Conservation (phyloP, 2,888 invertebrate genomes). For the Cephus nigrinus region DNA sequence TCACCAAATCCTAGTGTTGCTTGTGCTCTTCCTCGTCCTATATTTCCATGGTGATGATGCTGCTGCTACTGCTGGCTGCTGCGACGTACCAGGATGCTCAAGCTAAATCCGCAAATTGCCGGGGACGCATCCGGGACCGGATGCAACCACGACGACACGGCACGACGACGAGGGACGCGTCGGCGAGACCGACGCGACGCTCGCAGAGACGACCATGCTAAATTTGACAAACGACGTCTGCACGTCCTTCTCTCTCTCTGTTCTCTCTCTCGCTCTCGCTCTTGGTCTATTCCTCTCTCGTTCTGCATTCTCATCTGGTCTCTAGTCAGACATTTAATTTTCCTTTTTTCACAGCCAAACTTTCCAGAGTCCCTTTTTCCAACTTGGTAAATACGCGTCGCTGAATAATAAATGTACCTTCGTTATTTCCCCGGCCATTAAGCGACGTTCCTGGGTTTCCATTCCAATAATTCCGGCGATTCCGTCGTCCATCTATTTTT, state of each 20-base stretch:
- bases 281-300: constrained; percentile 4
- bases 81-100: background rate
- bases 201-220: background rate
- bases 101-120: background rate
- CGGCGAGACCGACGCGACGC: background rate
- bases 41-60: background rate
- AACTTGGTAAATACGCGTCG: background rate
- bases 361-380: background rate
- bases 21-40: background rate
- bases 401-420: constrained; percentile 4
- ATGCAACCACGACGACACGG: background rate
- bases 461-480: constrained; percentile 3
- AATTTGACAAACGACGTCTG: constrained; percentile 7
- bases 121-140: background rate
- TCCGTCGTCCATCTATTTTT: background rate
- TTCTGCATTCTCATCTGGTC: background rate
- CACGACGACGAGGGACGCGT: background rate
- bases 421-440: constrained; percentile 2
- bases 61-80: background rate
- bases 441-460: background rate
- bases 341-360: constrained; percentile 3
- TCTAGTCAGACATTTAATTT: background rate
- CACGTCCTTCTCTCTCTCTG: constrained; percentile 23
- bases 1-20: background rate
- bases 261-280: constrained; percentile 10